Percentiles rank a stretch among this genome's conserved stretches.
These are phyloP conservation scores for Dolichopus griseipennis DNA, from an alignment of 2,888 invertebrate genomes.

Conservation along the genomic window DNA sequence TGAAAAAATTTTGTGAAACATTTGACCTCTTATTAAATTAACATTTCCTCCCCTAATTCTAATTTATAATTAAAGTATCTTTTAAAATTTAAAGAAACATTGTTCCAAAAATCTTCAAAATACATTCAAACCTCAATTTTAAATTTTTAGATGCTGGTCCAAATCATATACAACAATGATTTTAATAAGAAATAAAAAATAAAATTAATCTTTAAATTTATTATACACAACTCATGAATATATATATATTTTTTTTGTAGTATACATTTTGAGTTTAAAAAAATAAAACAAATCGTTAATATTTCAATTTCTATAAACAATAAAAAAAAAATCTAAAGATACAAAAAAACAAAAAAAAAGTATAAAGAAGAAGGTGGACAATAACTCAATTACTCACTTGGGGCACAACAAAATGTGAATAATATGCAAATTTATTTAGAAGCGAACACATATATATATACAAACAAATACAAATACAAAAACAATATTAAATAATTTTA, in stretches of 20 bases:
- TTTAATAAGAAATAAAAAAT: too few species aligned
- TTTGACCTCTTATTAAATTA: too few species aligned
- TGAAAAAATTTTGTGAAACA: too few species aligned
- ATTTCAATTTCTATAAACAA: not conserved
- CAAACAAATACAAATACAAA: not conserved
- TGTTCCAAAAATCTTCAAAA: too few species aligned
- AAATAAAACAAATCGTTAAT: not conserved
- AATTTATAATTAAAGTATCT: too few species aligned
- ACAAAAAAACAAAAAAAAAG: not conserved
- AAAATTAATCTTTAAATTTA: too few species aligned
- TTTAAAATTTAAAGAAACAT: too few species aligned
- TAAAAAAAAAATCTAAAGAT: not conserved
- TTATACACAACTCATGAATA: too few species aligned
- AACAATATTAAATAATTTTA: not conserved
- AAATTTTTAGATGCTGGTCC: too few species aligned
- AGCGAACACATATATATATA: not conserved
- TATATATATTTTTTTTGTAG: not conserved
- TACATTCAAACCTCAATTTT: too few species aligned
- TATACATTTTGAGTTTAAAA: not conserved
- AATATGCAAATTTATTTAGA: not conserved
- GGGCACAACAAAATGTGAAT: not conserved
- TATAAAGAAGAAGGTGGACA: not conserved
- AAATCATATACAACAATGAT: too few species aligned
- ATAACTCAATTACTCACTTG: not conserved
- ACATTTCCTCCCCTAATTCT: too few species aligned